Conservation (phyloP, 2,888 invertebrate species). For the Cephus pulcher region DNA sequence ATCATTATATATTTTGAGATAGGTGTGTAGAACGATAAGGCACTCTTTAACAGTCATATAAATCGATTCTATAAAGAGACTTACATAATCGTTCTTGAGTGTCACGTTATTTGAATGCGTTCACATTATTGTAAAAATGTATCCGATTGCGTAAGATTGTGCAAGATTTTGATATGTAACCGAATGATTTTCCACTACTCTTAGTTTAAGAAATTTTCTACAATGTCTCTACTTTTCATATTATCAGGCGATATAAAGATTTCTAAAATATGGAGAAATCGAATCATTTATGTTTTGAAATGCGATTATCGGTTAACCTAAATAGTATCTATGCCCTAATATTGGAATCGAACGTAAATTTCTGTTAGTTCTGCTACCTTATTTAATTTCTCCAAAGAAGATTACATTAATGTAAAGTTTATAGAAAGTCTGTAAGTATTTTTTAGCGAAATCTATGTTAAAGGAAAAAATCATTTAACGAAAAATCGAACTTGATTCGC, state of each 20-base stretch:
- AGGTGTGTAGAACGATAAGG: neutral
- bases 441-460: too few relatives aligned
- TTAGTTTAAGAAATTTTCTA: neutral
- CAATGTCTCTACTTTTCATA: neutral
- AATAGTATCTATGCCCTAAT: neutral
- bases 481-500: too few relatives aligned
- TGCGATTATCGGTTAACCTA: neutral
- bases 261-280: neutral
- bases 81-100: neutral
- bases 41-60: neutral
- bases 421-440: too few relatives aligned
- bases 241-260: neutral
- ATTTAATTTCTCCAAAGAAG: too few relatives aligned
- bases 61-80: neutral
- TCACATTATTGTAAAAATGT: neutral
- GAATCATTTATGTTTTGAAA: neutral
- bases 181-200: neutral
- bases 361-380: neutral
- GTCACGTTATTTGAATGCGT: neutral
- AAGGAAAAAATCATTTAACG: too few relatives aligned
- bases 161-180: neutral
- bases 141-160: neutral
- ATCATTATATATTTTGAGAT: neutral
- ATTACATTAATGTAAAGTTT: too few relatives aligned
- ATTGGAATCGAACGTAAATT: neutral